Percentiles rank a stretch among this genome's conserved stretches.
These are phyloP conservation scores for Dissostichus mawsoni DNA, from an alignment of 2,113 vertebrate species.

Conservation along the genomic window DNA sequence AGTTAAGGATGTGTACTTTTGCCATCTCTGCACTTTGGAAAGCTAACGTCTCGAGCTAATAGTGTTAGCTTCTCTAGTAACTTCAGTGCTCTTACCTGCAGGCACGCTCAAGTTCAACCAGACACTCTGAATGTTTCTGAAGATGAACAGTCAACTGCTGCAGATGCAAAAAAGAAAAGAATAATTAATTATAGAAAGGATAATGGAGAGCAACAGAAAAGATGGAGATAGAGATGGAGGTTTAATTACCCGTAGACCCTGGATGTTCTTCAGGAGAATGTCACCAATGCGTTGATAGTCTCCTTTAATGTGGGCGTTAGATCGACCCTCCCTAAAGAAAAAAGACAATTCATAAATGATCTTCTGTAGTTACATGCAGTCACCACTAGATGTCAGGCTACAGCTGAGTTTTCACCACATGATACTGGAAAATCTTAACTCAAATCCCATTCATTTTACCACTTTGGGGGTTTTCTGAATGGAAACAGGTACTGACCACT, in stretches of 20 bases:
- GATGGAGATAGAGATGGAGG: no score
- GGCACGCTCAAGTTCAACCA: slow-evolving; percentile 90
- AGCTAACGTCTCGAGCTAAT: not conserved
- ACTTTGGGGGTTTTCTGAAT: not conserved
- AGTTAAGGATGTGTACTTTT: no score
- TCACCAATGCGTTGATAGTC: slow-evolving; percentile 95
- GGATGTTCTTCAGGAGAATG: slow-evolving; percentile 93
- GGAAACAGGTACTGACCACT: slow-evolving; percentile 87
- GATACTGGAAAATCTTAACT: slow-evolving; percentile 35
- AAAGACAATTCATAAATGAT: not conserved
- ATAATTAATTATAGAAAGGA: not conserved
- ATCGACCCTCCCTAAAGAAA: slow-evolving; percentile 91
- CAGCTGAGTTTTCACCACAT: not conserved
- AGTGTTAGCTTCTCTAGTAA: no score
- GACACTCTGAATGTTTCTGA: slow-evolving; percentile 91
- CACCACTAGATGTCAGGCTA: slow-evolving; percentile 62
- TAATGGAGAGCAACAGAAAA: not conserved
- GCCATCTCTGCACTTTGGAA: no score
- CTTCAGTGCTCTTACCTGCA: slow-evolving; percentile 76
- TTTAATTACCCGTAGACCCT: slow-evolving; percentile 89
- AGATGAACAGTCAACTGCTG: slow-evolving; percentile 91
- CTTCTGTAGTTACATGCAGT: slow-evolving; percentile 5
- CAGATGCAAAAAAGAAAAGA: slow-evolving; percentile 3
- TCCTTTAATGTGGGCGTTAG: slow-evolving; percentile 92
- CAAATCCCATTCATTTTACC: slow-evolving; percentile 28